Percentiles rank a stretch among this genome's conserved stretches.
Conservation (phyloP, 1,140 invertebrate genomes). For the Apis cerana region DNA sequence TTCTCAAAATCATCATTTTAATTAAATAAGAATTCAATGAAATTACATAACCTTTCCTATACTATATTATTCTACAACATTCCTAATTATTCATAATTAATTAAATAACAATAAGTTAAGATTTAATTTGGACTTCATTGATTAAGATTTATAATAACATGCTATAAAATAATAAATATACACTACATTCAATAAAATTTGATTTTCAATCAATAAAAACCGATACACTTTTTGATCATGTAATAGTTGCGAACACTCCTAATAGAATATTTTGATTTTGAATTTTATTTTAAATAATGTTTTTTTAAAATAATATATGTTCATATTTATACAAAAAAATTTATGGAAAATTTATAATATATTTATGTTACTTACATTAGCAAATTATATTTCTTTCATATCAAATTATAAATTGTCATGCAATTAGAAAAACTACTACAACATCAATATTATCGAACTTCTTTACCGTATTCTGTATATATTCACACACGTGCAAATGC, state of each 20-base stretch:
- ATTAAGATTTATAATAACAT: neutral
- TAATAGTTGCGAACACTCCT: neutral
- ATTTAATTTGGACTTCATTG: neutral
- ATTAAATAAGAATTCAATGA: neutral
- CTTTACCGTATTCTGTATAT: neutral
- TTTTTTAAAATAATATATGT: neutral
- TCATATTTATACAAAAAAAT: neutral
- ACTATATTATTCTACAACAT: no score
- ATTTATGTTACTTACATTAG: neutral
- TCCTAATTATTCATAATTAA: neutral
- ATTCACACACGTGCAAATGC: neutral
- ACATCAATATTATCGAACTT: constrained; percentile 5
- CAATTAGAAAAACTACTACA: neutral
- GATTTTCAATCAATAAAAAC: neutral
- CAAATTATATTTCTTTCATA: neutral
- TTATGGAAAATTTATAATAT: neutral
- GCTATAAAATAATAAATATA: neutral
- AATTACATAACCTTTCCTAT: neutral
- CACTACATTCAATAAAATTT: neutral
- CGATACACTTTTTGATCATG: neutral
- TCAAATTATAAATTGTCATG: neutral
- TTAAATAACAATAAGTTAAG: neutral
- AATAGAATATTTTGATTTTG: neutral
- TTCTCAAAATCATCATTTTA: neutral
- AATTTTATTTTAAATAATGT: neutral